Evolutionary conservation across 2,888 invertebrate genomes (phyloP).

Genomic region (Capitulum mitella): DNA sequence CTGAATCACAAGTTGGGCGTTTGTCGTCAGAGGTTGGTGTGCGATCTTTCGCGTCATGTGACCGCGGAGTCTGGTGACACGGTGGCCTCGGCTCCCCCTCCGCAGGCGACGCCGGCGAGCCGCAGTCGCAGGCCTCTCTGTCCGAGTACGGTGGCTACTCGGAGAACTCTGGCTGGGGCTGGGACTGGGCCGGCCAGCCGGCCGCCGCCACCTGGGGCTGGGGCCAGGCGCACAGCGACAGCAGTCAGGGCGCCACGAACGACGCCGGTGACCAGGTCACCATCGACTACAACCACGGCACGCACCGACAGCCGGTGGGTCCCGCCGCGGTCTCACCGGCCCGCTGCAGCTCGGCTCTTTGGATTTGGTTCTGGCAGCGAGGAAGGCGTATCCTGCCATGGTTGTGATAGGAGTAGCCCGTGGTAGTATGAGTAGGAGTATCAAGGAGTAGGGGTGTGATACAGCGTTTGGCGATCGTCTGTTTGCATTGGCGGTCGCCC

Average conservation of each 20-base stretch:
- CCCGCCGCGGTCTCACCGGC: neutral
- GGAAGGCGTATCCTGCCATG: too few relatives aligned
- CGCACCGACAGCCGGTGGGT: neutral
- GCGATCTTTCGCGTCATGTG: neutral
- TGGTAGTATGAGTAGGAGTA: too few relatives aligned
- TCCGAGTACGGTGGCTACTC: constrained; percentile 25
- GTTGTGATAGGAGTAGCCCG: too few relatives aligned
- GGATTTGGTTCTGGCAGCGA: too few relatives aligned
- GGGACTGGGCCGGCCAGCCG: constrained; percentile 33
- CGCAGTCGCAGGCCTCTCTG: constrained; percentile 24
- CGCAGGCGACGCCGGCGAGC: neutral
- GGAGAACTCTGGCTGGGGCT: constrained; percentile 30
- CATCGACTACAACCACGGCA: constrained; percentile 13
- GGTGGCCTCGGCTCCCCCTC: neutral
- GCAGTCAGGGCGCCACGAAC: constrained; percentile 22
- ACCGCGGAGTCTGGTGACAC: neutral
- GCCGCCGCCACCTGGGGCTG: constrained; percentile 26
- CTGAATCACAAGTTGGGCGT: too few relatives aligned
- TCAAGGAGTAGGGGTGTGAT: too few relatives aligned
- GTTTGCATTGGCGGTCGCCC: too few relatives aligned
- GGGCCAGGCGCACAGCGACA: constrained; percentile 1
- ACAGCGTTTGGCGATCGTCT: too few relatives aligned
- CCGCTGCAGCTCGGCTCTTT: too few relatives aligned
- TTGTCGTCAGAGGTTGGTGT: neutral
- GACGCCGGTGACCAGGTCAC: neutral